phyloP scores from a whole-genome alignment of 2,888 invertebrate species.

The Eupithecia tripunctaria region DNA sequence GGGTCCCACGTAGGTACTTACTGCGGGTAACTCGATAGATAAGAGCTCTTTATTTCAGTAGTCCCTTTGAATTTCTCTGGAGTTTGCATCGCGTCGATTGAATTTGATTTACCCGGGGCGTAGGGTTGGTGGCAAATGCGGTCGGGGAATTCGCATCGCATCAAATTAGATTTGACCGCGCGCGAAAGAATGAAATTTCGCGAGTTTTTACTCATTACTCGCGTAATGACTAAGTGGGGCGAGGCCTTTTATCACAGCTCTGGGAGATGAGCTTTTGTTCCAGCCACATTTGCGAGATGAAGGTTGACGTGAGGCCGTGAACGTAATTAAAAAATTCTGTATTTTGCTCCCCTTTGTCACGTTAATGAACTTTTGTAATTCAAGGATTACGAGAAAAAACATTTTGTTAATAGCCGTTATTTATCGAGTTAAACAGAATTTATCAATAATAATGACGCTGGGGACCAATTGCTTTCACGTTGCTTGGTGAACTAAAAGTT shows the following conservation, averaged over 20 bases:
- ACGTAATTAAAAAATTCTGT: slow-evolving; percentile 63
- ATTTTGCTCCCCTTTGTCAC: slow-evolving; percentile 50
- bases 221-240: slow-evolving; percentile 56
- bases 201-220: slow-evolving; percentile 65
- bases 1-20: slow-evolving; percentile 46
- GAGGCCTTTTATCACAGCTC: slow-evolving; percentile 61
- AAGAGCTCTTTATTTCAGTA: slow-evolving; percentile 34
- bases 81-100: slow-evolving; percentile 33
- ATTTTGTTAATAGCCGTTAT: slow-evolving; percentile 19
- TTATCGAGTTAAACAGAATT: slow-evolving; percentile 18
- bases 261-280: slow-evolving; percentile 66
- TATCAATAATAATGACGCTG: not conserved
- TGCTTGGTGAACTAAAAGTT: no score
- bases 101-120: slow-evolving; percentile 40
- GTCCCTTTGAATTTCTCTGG: slow-evolving; percentile 33
- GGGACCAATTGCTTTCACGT: not conserved
- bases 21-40: slow-evolving; percentile 32
- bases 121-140: slow-evolving; percentile 30
- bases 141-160: slow-evolving; percentile 22
- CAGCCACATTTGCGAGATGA: slow-evolving; percentile 59
- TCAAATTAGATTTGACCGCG: slow-evolving; percentile 48
- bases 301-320: slow-evolving; percentile 56
- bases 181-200: slow-evolving; percentile 48
- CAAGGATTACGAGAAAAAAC: slow-evolving; percentile 44
- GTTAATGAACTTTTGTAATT: slow-evolving; percentile 54